phyloP scores from a whole-genome alignment of 2,888 invertebrate genomes.

The Drosophila gaucha region DNA sequence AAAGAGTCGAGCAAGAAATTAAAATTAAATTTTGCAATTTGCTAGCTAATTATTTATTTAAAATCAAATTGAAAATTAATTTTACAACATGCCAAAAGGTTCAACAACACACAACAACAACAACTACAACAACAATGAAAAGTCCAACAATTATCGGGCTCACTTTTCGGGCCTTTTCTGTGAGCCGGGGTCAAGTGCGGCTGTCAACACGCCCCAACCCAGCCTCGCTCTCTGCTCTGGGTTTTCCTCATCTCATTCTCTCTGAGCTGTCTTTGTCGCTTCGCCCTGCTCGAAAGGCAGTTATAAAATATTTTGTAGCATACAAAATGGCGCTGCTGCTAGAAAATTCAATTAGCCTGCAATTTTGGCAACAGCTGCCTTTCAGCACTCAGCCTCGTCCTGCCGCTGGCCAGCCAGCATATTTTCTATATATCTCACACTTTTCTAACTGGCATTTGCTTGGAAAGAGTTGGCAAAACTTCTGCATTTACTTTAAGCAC shows the following conservation, averaged over 20 bases:
- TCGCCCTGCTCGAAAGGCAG: constrained; percentile 37
- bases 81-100: constrained; percentile 77
- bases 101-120: constrained; percentile 26
- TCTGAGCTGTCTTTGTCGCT: constrained; percentile 6
- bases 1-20: constrained; percentile 65
- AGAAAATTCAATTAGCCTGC: constrained; percentile 79
- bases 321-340: constrained; percentile 80
- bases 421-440: constrained; percentile 6
- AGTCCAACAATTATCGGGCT: constrained; percentile 47
- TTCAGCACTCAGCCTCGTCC: constrained; percentile 55
- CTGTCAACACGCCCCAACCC: constrained; percentile 42
- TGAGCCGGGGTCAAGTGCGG: constrained; percentile 51
- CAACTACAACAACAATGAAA: constrained; percentile 44
- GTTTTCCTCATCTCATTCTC: not conserved
- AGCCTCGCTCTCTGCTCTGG: not conserved
- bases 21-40: constrained; percentile 85
- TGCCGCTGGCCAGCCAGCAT: constrained; percentile 7
- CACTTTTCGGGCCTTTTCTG: constrained; percentile 48
- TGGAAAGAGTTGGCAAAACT: constrained; percentile 20
- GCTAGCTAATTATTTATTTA: constrained; percentile 85
- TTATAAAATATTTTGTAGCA: constrained; percentile 75
- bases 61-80: constrained; percentile 85
- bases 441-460: constrained; percentile 12
- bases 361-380: constrained; percentile 79
- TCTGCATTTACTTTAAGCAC: constrained; percentile 2